Conservation (phyloP, 1,140 invertebrate genomes). For the Drosophila sturtevanti region DNA sequence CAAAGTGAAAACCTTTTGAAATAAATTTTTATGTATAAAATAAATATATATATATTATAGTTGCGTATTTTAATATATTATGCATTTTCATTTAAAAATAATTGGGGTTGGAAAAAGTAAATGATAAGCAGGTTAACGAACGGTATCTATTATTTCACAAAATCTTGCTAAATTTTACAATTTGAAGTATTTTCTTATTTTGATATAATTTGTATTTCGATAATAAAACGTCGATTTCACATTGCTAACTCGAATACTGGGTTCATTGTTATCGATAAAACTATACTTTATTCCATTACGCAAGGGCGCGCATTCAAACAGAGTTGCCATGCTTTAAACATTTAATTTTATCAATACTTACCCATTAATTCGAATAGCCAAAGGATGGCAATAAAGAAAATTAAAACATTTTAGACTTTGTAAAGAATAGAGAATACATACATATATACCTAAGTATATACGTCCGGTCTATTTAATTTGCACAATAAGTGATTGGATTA, state of each 20-base stretch:
- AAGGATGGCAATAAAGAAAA: not conserved
- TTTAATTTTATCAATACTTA: not conserved
- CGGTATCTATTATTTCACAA: no score
- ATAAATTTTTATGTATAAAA: conserved; percentile 66
- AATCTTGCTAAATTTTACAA: no score
- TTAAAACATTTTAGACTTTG: not conserved
- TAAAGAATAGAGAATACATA: not conserved
- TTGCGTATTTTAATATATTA: not conserved
- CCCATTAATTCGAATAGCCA: not conserved
- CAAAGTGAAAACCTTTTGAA: conserved; percentile 52
- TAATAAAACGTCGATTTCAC: not conserved
- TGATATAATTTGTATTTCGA: not conserved
- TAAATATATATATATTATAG: conserved; percentile 58
- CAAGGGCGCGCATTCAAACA: no score
- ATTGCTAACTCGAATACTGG: not conserved
- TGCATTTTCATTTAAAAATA: not conserved
- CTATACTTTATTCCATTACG: no score
- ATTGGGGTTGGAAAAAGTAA: no score
- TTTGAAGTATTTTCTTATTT: no score
- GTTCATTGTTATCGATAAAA: not conserved
- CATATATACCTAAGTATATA: not conserved
- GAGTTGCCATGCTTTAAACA: no score
- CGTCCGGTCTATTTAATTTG: conserved; percentile 3
- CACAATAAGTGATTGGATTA: conserved; percentile 1
- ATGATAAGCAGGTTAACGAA: no score